Conservation (phyloP, 2,113 vertebrate species). For the Scortum barcoo region DNA sequence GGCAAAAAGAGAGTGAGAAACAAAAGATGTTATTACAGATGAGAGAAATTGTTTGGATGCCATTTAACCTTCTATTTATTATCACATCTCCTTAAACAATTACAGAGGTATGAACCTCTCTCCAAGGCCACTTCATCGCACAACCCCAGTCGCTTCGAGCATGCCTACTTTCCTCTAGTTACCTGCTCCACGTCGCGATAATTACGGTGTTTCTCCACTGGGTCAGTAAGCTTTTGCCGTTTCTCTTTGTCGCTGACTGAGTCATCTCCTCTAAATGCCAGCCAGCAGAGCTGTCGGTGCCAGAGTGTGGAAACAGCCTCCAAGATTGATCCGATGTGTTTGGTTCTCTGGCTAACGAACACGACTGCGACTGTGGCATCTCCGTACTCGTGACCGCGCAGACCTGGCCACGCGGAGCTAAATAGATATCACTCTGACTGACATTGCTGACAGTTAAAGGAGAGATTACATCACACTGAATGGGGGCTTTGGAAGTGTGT, state of each 20-base stretch:
- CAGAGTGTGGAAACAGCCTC: constrained; percentile 37
- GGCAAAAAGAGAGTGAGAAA: neutral
- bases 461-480: constrained; percentile 14
- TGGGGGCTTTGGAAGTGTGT: neutral
- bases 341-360: constrained; percentile 40
- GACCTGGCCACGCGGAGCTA: constrained; percentile 1
- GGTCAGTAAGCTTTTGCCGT: constrained; percentile 52
- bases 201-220: constrained; percentile 66
- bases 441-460: constrained; percentile 21
- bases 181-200: constrained; percentile 57
- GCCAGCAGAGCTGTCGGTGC: constrained; percentile 53
- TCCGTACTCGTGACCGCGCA: constrained; percentile 18
- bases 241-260: constrained; percentile 69
- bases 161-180: constrained; percentile 51
- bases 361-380: constrained; percentile 7
- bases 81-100: constrained; percentile 17
- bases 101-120: constrained; percentile 11
- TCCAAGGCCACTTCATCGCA: neutral
- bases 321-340: constrained; percentile 66
- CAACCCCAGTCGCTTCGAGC: neutral
- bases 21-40: neutral
- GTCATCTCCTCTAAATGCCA: constrained; percentile 78
- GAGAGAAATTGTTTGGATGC: neutral
- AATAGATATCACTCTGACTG: constrained; percentile 12
- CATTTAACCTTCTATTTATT: constrained; percentile 16